These are phyloP conservation scores for Ptiloglossa arizonensis DNA, from an alignment of 1,140 invertebrate species.

Conservation along the genomic window DNA sequence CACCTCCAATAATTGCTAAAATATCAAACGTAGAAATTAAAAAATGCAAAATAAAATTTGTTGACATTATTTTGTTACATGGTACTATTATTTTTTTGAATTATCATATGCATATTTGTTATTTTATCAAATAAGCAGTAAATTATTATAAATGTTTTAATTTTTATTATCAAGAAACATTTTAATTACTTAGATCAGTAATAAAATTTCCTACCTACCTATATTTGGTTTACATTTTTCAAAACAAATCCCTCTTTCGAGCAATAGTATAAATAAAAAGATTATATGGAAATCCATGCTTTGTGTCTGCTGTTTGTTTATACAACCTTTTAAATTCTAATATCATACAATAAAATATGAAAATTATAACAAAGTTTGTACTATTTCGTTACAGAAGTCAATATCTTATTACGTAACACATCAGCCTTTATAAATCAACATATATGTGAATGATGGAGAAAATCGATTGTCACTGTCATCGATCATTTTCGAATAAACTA, in stretches of 20 bases:
- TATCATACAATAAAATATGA: too few relatives aligned
- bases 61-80: neutral
- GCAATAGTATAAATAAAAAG: conserved; percentile 23
- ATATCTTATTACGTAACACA: too few relatives aligned
- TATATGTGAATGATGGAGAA: too few relatives aligned
- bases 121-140: neutral
- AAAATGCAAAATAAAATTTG: neutral
- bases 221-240: conserved; percentile 53
- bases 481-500: too few relatives aligned
- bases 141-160: neutral
- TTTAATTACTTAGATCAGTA: too few relatives aligned
- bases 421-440: too few relatives aligned
- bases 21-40: conserved; percentile 31
- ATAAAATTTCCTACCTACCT: conserved; percentile 47
- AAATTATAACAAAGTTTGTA: too few relatives aligned
- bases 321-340: too few relatives aligned
- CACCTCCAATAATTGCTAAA: conserved; percentile 85
- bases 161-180: neutral
- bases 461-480: too few relatives aligned
- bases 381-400: too few relatives aligned
- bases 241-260: conserved; percentile 19
- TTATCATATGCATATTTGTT: neutral
- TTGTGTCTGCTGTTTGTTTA: too few relatives aligned
- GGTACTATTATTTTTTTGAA: neutral
- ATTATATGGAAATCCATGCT: conserved; percentile 5